Evolutionary conservation across 2,888 invertebrate species (phyloP).

Genomic region (Clitarchus hookeri): DNA sequence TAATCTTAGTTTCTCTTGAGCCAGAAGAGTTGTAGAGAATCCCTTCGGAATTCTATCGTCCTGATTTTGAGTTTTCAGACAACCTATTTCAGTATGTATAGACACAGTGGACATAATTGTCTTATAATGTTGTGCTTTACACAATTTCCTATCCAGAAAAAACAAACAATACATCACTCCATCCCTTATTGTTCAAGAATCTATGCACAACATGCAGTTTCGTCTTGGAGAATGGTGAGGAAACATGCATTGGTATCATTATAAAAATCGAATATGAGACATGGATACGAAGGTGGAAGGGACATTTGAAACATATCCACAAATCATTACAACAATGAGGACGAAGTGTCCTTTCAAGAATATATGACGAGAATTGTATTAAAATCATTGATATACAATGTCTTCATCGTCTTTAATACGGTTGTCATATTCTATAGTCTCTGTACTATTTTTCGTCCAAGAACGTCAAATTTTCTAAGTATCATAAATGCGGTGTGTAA

Average conservation of each 20-base stretch:
- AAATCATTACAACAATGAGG: not conserved
- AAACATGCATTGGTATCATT: not conserved
- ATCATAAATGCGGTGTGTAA: too few species aligned
- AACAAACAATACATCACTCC: not conserved
- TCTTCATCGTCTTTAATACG: not conserved
- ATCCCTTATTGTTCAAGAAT: not conserved
- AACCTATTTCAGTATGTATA: not conserved
- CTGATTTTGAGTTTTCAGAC: not conserved
- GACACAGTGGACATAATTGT: not conserved
- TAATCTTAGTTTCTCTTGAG: not conserved
- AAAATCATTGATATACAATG: not conserved
- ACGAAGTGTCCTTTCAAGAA: not conserved
- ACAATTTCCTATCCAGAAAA: not conserved
- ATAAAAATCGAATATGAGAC: not conserved
- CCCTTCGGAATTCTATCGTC: not conserved
- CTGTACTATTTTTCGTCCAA: too few species aligned
- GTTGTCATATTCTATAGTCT: not conserved
- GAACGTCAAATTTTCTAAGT: too few species aligned
- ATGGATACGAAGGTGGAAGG: not conserved
- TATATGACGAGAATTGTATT: not conserved
- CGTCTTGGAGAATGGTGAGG: not conserved
- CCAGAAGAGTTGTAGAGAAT: not conserved
- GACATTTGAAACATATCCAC: not conserved
- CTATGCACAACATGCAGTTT: not conserved
- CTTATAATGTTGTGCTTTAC: not conserved